Base-by-base conservation (phyloP, 2,113 vertebrate genomes). In the Ptychochromis oligacanthus region DNA sequence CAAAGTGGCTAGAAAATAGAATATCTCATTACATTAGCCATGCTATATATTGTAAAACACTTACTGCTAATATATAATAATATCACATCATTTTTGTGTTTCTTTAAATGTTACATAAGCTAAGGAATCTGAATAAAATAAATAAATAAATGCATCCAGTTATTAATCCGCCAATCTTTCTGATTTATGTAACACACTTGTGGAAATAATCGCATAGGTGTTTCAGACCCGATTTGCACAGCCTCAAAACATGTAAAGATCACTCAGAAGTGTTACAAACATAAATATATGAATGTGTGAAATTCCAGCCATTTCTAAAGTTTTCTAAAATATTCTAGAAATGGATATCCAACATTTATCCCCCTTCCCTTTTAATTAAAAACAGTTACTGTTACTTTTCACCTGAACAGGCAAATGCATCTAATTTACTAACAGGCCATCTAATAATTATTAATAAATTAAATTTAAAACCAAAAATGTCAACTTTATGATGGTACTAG, bases 211-310 rank as follows among this genome's bases (percentile, higher is more conserved):
- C 0, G 2, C 28, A 60, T 24, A 82, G 54, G 46, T 61, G 12
- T 72, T 85, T 59, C 43, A 76, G 2, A 74, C 13, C 38, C 54
- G 26, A 84, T 67, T 31, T 36, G 24, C 52, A 60, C 38, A 55
- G 52, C 22, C 36, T 81, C 36, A 81, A 85, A 80, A 75, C 60
- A 56, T 79, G 40, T 76, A 49, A 62, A 62, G 40, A 74, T 84
- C 20, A 87, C 14, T 36, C 24, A 18, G 34, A 15, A n/a, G 11
- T 36, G 20, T 46, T 31, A 80, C 15, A 56, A 57, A 43, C 49
- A 43, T n/a, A 46, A 67, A 65, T 43, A 17, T 2, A 15, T 20
- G 65, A 52, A 31, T 46, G 15, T 49, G 65, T 52, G 17, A 70
- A 49, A 70, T 43, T 46, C 43, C 17, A 70, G 65, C 65, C 49